phyloP scores from a whole-genome alignment of 2,797 vertebrate species.

The Cirrhinus molitorella region DNA sequence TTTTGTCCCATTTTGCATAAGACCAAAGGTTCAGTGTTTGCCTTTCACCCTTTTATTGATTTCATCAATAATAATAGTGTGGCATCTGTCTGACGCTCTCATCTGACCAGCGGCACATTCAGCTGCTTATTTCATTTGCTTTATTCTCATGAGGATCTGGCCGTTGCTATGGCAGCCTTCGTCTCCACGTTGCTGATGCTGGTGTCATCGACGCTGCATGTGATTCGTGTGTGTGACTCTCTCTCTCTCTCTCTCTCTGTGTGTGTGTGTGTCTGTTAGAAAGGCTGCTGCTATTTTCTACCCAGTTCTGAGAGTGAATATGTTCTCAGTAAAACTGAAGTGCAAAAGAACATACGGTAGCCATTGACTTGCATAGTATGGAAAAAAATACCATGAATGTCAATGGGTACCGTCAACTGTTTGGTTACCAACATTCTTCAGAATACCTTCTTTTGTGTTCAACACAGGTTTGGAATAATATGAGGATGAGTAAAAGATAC shows the following conservation, averaged over 20 bases:
- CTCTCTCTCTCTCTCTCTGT: no score
- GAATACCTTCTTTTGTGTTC: neutral
- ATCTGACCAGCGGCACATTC: slow-evolving; percentile 9
- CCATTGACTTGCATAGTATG: neutral
- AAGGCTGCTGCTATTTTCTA: slow-evolving; percentile 36
- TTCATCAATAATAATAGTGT: slow-evolving; percentile 21
- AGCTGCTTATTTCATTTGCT: slow-evolving; percentile 15
- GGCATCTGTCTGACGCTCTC: slow-evolving; percentile 20
- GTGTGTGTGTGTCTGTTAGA: slow-evolving; percentile 24
- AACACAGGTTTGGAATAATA: neutral
- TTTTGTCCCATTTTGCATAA: slow-evolving; percentile 9
- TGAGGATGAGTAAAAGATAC: neutral
- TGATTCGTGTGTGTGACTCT: neutral
- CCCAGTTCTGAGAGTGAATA: slow-evolving; percentile 17
- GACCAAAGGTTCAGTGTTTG: neutral
- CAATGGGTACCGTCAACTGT: neutral
- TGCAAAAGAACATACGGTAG: neutral
- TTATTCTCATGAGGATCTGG: slow-evolving; percentile 9
- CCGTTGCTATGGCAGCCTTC: slow-evolving; percentile 35
- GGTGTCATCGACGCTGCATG: slow-evolving; percentile 35
- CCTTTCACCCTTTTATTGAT: neutral
- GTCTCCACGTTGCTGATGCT: slow-evolving; percentile 11
- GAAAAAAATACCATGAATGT: neutral
- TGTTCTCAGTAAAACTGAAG: slow-evolving; percentile 2
- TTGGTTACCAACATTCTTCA: neutral